phyloP scores from a whole-genome alignment of 2,113 vertebrate species.

The Emydura subglobosa region DNA sequence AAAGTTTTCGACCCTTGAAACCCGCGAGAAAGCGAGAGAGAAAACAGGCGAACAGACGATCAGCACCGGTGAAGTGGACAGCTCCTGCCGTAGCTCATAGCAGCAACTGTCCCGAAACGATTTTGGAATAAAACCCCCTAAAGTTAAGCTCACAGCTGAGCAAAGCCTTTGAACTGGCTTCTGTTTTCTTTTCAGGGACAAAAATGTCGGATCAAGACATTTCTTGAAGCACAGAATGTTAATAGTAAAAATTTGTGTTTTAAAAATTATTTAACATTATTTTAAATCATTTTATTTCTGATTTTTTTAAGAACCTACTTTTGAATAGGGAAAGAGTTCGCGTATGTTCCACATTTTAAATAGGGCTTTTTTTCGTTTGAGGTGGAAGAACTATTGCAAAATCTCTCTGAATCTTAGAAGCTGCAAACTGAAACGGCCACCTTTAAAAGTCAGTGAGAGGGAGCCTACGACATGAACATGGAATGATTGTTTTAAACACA shows the following conservation, averaged over 20 bases:
- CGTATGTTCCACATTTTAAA: background rate
- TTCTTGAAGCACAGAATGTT: background rate
- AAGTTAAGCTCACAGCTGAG: background rate
- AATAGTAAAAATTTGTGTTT: background rate
- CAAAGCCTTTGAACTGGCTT: background rate
- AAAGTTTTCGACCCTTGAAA: background rate
- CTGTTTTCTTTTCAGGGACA: fast-evolving
- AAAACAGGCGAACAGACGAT: background rate
- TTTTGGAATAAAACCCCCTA: too few species aligned
- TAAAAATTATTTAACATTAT: background rate
- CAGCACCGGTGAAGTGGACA: slow-evolving; percentile 79
- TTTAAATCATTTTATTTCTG: background rate
- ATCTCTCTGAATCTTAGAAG: background rate
- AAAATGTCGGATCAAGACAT: background rate
- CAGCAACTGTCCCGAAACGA: background rate
- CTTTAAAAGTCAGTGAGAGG: background rate
- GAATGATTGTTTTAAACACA: background rate
- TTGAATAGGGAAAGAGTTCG: background rate
- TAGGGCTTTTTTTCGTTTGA: background rate
- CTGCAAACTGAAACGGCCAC: fast-evolving
- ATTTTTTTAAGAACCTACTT: background rate
- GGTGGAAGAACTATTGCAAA: background rate
- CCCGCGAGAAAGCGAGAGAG: background rate
- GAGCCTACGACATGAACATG: background rate
- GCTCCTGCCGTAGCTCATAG: slow-evolving; percentile 18